Conservation (phyloP, 2,113 vertebrate genomes). For the Gobius niger region DNA sequence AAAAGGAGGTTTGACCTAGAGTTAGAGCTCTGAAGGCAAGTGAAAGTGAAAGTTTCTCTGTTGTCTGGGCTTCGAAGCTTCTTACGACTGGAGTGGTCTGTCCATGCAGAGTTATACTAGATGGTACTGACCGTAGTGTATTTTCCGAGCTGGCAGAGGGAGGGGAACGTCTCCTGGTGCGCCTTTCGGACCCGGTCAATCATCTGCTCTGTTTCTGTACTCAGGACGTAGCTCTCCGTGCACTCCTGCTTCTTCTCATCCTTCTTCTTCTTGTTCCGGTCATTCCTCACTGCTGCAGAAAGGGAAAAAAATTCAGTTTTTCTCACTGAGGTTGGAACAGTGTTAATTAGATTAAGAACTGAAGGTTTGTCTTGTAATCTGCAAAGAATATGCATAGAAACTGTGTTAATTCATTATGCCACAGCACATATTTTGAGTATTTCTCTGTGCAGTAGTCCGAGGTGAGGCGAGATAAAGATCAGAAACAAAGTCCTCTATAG, state of each 20-base stretch:
- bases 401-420: neutral
- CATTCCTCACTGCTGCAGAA: constrained; percentile 89
- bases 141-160: constrained; percentile 97
- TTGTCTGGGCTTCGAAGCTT: too few relatives aligned
- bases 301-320: neutral
- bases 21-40: too few relatives aligned
- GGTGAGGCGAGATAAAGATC: constrained; percentile 24
- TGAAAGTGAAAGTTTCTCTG: too few relatives aligned
- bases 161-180: constrained; percentile 96
- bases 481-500: constrained; percentile 30
- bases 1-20: neutral
- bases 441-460: neutral
- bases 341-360: too few relatives aligned
- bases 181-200: constrained; percentile 97
- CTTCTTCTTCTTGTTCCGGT: constrained; percentile 99
- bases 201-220: constrained; percentile 92
- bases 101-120: neutral
- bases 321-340: too few relatives aligned
- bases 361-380: too few relatives aligned
- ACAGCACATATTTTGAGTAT: neutral
- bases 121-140: constrained; percentile 91
- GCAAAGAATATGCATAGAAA: neutral
- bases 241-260: constrained; percentile 91
- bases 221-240: constrained; percentile 89
- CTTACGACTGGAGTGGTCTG: too few relatives aligned